Evolutionary conservation across 2,797 vertebrate species (phyloP).

Genomic region (Gymnodraco acuticeps): DNA sequence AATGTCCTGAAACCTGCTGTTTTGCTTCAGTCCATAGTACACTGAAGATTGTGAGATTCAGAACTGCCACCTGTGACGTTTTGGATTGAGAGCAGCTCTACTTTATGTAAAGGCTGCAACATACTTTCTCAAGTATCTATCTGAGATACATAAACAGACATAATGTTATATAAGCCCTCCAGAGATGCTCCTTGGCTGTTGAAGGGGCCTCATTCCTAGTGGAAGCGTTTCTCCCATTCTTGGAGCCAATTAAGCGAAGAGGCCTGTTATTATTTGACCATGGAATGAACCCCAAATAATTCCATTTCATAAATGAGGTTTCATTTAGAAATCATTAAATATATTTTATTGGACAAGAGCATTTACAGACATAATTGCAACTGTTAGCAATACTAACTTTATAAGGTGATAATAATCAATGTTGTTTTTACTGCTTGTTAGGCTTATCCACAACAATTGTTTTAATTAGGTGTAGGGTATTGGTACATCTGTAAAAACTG

Average conservation of each 20-base stretch:
- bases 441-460: too few species aligned
- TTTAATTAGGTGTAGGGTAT: background rate
- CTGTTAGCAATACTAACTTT: background rate
- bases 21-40: slow-evolving; percentile 23
- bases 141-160: slow-evolving; percentile 34
- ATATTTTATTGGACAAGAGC: background rate
- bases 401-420: background rate
- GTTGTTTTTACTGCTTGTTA: background rate
- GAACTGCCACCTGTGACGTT: slow-evolving; percentile 13
- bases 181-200: background rate
- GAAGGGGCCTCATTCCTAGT: slow-evolving; percentile 10
- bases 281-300: slow-evolving; percentile 35
- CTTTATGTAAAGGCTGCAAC: background rate
- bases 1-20: slow-evolving; percentile 34
- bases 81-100: slow-evolving; percentile 26
- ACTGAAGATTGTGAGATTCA: slow-evolving; percentile 36
- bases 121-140: slow-evolving; percentile 21
- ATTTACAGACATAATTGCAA: background rate
- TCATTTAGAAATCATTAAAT: slow-evolving; percentile 8
- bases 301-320: slow-evolving; percentile 6
- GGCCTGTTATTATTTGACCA: slow-evolving; percentile 17
- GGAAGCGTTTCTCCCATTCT: slow-evolving; percentile 12
- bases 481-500: background rate
- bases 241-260: slow-evolving; percentile 4
- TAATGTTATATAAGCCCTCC: slow-evolving; percentile 16